Percentiles rank a stretch among this genome's conserved stretches.
These are phyloP conservation scores for Danio jaintianensis DNA, from an alignment of 2,797 vertebrate species.

Conservation along the genomic window DNA sequence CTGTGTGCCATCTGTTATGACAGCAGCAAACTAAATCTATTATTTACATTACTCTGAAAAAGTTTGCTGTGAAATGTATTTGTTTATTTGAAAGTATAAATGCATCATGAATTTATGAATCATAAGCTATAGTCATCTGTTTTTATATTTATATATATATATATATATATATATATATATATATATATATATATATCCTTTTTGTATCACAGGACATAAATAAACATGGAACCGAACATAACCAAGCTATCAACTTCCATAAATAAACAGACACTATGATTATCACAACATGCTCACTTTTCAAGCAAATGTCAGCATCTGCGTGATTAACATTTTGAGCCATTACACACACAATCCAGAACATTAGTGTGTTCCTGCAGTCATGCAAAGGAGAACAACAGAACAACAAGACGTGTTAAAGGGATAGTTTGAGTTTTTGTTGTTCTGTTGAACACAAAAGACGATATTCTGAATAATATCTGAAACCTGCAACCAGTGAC, in stretches of 20 bases:
- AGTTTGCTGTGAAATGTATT: no score
- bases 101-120: no score
- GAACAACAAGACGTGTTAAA: not conserved
- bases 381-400: not conserved
- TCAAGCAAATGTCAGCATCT: slow-evolving; percentile 16
- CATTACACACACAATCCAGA: not conserved
- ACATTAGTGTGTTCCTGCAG: not conserved
- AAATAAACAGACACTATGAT: slow-evolving; percentile 5
- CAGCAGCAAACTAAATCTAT: no score
- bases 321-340: slow-evolving; percentile 2
- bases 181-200: not conserved
- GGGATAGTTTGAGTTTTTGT: no score
- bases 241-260: not conserved
- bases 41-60: no score
- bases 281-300: slow-evolving; percentile 9
- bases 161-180: not conserved
- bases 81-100: no score
- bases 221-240: slow-evolving; percentile 1
- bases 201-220: not conserved
- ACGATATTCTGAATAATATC: no score
- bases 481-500: no score
- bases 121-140: no score
- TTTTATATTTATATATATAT: not conserved
- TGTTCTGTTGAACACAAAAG: no score
- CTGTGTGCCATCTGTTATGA: no score